A percentile compares a stretch with the other conserved stretches of the same genome.
These are phyloP conservation scores for Nymphalis polychloros DNA, from an alignment of 2,888 invertebrate species.

Conservation along the genomic window DNA sequence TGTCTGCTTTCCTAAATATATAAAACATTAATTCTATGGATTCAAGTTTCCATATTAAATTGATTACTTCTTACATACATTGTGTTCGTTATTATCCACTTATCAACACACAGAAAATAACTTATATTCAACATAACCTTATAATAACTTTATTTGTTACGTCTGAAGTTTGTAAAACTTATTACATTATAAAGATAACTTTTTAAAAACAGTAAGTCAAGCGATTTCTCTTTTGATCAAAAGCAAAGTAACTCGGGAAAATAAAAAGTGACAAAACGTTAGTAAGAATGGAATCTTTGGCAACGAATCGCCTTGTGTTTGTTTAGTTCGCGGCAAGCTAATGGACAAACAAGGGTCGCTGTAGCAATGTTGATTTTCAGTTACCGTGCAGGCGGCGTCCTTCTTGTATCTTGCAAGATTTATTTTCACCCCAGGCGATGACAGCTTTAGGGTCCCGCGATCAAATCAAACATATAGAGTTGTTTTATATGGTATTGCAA, in stretches of 20 bases:
- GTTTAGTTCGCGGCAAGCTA: constrained; percentile 72
- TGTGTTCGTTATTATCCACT: no score
- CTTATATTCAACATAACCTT: no score
- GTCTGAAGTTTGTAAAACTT: no score
- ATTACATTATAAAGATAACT: not conserved
- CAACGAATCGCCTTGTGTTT: constrained; percentile 55
- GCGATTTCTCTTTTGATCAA: constrained; percentile 2
- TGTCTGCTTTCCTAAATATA: no score
- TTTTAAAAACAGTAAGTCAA: not conserved
- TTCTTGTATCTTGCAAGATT: constrained; percentile 72
- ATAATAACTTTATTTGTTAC: no score
- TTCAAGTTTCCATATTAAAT: no score
- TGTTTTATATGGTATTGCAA: constrained; percentile 14
- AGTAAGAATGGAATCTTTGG: constrained; percentile 44
- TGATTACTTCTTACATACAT: no score
- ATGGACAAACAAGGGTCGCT: constrained; percentile 77
- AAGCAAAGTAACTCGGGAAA: constrained; percentile 25
- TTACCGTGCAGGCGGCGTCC: constrained; percentile 62
- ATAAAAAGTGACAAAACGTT: constrained; percentile 39
- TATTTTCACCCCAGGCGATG: constrained; percentile 59
- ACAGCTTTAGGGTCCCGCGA: constrained; percentile 28
- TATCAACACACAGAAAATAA: not conserved
- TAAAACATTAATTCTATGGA: no score
- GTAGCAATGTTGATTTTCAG: constrained; percentile 74
- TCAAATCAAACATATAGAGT: constrained; percentile 19